Evolutionary conservation across 2,797 vertebrate genomes (phyloP).

Genomic region (Antennarius maculatus): DNA sequence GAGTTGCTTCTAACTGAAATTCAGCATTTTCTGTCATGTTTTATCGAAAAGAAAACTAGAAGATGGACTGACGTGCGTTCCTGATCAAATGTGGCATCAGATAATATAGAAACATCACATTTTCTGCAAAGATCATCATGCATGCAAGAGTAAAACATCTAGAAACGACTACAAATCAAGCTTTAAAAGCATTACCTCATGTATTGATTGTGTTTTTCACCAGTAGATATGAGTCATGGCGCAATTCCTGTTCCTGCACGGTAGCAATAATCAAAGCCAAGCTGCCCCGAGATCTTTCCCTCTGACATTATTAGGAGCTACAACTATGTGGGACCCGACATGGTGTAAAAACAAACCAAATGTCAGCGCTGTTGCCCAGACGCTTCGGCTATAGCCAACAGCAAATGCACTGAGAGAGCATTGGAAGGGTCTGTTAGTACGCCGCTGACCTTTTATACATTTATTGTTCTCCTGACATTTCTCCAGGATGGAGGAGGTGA

Average conservation of each 20-base stretch:
- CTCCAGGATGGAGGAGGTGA: constrained; percentile 75
- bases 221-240: constrained; percentile 60
- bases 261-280: constrained; percentile 75
- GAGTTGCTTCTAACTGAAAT: too few species aligned
- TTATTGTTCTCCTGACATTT: constrained; percentile 85
- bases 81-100: constrained; percentile 13
- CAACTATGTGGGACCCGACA: constrained; percentile 77
- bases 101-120: not conserved
- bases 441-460: constrained; percentile 80
- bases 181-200: constrained; percentile 35
- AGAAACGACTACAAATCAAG: constrained; percentile 27
- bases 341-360: constrained; percentile 86
- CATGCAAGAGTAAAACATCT: constrained; percentile 6
- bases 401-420: constrained; percentile 80
- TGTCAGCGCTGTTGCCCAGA: constrained; percentile 77
- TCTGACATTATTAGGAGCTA: constrained; percentile 84
- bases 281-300: constrained; percentile 73
- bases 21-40: not conserved
- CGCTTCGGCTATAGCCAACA: constrained; percentile 72
- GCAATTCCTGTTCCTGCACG: constrained; percentile 61
- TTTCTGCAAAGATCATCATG: constrained; percentile 5
- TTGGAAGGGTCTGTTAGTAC: constrained; percentile 82
- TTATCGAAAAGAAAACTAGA: constrained; percentile 4
- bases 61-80: not conserved
- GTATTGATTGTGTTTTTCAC: constrained; percentile 72